Conservation (phyloP, 2,113 vertebrate species). For the Otus sunia region DNA sequence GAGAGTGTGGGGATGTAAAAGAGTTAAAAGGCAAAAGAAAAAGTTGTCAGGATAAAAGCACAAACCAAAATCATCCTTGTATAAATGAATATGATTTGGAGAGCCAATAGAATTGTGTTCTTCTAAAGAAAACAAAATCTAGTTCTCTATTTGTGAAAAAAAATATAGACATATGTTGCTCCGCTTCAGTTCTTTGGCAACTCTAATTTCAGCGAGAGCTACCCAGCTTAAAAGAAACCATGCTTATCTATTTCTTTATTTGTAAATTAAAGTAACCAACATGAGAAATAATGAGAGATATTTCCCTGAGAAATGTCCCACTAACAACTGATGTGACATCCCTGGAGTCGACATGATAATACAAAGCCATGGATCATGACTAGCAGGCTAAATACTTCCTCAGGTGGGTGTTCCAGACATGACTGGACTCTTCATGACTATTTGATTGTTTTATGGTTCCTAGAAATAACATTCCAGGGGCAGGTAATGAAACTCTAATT, state of each 20-base stretch:
- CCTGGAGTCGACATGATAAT: neutral
- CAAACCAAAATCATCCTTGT: neutral
- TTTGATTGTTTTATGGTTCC: neutral
- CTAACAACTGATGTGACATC: neutral
- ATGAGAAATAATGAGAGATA: neutral
- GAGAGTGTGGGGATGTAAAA: neutral
- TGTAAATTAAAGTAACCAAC: neutral
- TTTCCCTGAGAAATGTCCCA: neutral
- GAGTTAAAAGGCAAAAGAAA: neutral
- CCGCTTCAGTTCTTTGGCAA: neutral
- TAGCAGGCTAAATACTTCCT: neutral
- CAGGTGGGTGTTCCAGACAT: neutral
- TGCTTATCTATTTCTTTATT: neutral
- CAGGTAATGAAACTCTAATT: neutral
- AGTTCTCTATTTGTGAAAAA: neutral
- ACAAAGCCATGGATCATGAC: neutral
- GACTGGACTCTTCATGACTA: neutral
- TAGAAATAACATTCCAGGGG: neutral
- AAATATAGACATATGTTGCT: neutral
- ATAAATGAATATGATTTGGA: neutral
- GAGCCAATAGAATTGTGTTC: neutral
- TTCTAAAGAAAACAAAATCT: neutral
- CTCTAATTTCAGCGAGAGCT: neutral
- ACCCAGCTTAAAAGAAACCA: neutral
- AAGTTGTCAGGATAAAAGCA: neutral